Conservation (phyloP, 2,113 vertebrate species). For the Oryzias curvinotus region DNA sequence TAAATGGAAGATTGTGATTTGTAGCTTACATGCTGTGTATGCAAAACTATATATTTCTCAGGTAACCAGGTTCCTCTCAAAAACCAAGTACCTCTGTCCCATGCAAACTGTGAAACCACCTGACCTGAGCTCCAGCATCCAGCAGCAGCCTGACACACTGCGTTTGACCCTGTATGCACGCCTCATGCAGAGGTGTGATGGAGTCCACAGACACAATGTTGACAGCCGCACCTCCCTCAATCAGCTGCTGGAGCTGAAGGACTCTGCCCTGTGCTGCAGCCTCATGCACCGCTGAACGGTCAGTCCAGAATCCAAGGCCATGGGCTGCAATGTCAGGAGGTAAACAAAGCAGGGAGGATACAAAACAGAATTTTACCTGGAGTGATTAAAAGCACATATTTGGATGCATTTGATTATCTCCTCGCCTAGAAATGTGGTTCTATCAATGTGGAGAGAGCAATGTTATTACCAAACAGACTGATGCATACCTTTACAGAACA, state of each 20-base stretch:
- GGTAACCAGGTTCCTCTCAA: too few relatives aligned
- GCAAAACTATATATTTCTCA: too few relatives aligned
- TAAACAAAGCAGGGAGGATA: background rate
- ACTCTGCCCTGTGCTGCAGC: conserved; percentile 83
- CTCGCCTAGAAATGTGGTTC: too few relatives aligned
- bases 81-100: too few relatives aligned
- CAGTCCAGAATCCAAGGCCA: conserved; percentile 87
- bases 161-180: conserved; percentile 75
- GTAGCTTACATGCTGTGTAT: too few relatives aligned
- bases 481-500: too few relatives aligned
- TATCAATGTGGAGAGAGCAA: too few relatives aligned
- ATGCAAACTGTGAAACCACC: background rate
- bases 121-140: conserved; percentile 83
- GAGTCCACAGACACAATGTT: conserved; percentile 86
- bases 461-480: too few relatives aligned
- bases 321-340: conserved; percentile 37
- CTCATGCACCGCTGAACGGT: conserved; percentile 87
- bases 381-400: too few relatives aligned
- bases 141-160: conserved; percentile 76
- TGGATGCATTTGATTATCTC: too few relatives aligned
- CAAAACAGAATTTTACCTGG: too few relatives aligned
- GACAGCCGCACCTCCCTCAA: conserved; percentile 86
- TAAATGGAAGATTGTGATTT: too few relatives aligned
- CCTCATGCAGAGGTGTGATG: conserved; percentile 78
- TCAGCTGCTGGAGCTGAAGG: conserved; percentile 82